Evolutionary conservation across 1,140 invertebrate species (phyloP).

Genomic region (Eubasilissa regina): DNA sequence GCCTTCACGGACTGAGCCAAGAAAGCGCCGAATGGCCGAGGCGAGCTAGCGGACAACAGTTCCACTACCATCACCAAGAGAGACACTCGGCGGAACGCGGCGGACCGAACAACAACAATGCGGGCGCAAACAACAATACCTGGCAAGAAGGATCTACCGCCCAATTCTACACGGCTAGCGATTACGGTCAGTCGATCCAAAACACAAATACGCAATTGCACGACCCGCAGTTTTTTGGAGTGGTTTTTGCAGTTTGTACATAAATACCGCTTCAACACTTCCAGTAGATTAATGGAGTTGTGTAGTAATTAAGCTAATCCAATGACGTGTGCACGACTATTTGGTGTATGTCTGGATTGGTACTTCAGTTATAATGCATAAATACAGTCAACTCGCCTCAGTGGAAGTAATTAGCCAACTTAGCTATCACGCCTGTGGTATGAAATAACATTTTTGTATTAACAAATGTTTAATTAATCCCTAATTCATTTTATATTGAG

Average conservation of each 20-base stretch:
- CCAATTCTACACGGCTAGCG: constrained; percentile 68
- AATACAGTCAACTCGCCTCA: not conserved
- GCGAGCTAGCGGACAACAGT: constrained; percentile 18
- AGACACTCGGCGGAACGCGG: not conserved
- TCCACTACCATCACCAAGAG: constrained; percentile 44
- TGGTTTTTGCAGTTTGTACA: not conserved
- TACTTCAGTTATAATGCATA: not conserved
- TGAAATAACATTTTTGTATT: too few species aligned
- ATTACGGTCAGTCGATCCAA: constrained; percentile 65
- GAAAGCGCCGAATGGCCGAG: constrained; percentile 6
- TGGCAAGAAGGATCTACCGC: constrained; percentile 61
- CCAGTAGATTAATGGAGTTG: not conserved
- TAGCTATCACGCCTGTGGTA: too few species aligned
- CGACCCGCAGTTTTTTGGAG: not conserved
- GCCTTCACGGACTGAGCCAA: not conserved
- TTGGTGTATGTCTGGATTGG: not conserved
- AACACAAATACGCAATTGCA: constrained; percentile 3
- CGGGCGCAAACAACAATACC: constrained; percentile 49
- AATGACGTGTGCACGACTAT: too few species aligned
- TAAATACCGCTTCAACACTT: not conserved
- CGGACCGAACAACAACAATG: constrained; percentile 63
- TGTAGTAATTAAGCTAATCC: not conserved
- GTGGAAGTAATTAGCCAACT: too few species aligned
- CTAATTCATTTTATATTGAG: too few species aligned
- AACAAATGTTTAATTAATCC: too few species aligned